Evolutionary conservation across 2,113 vertebrate genomes (phyloP), one percentile per base, ranked within the genome.

Genomic region (Burhinus bistriatus): DNA sequence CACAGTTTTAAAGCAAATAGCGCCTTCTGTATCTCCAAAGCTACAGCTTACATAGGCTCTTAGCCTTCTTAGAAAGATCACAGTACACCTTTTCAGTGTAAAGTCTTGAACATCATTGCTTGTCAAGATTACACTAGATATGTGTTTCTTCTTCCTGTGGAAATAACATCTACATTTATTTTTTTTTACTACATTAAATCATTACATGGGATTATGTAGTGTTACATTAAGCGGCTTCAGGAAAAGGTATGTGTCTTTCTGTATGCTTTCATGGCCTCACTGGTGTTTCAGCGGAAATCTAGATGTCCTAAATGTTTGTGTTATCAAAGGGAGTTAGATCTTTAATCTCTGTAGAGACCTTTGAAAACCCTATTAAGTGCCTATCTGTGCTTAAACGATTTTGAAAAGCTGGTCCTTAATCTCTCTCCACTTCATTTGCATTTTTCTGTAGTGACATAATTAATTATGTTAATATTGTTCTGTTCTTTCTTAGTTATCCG

Each of bases 361-460:
- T 52, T 40, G 52, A 86, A 64, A 95, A 49, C 16, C 4, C 16
- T 16, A 5, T 29, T 26, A 59, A 58, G 9, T 54, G 14, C 38
- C 22, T 61, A 0, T 81, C 54, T 57, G 21, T 72, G 23, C 54
- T 91, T 65, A 38, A 77, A 36, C 9, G 29, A 1, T 58, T 85
- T 72, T 79, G 80, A 59, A 40, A 78, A 64, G 20, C 27, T 71
- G 26, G 23, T 76, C 49, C 22, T 72, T 52, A 40, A 18, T 65
- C 6, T 79, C 17, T 38, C 23, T 52, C 26, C 0, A 0, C 25
- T 15, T 83, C 2, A 1, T 80, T 61, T 57, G n/a, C 11, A 7
- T 21, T 71, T 25, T 81, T 70, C n/a, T 49, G 4, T 71, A 15
- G 55, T 34, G 29, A 52, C 27, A 17, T 12, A 42, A 52, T 57